Conservation (phyloP, 2,797 vertebrate species). For the Adelosebastes latens region DNA sequence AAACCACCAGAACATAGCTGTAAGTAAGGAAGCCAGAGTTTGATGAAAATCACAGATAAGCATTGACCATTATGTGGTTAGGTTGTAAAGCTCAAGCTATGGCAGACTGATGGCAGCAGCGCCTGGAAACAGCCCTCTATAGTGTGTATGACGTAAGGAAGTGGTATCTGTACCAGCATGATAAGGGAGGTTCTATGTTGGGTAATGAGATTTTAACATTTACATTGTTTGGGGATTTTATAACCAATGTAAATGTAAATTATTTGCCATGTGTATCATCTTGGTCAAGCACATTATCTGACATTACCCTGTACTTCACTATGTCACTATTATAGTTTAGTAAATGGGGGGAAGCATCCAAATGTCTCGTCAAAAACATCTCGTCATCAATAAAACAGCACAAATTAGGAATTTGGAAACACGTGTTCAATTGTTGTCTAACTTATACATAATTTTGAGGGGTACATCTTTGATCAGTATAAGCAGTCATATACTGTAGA, state of each 20-base stretch:
- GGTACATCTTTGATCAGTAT: neutral
- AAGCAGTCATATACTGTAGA: neutral
- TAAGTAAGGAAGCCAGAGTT: slow-evolving; percentile 36
- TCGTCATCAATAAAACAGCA: neutral
- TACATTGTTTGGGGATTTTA: neutral
- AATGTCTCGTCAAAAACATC: neutral
- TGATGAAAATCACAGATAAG: slow-evolving; percentile 46
- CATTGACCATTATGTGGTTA: neutral
- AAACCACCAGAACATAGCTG: slow-evolving; percentile 35
- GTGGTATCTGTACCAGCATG: neutral
- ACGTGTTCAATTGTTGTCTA: neutral
- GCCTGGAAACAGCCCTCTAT: neutral
- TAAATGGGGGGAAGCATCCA: neutral
- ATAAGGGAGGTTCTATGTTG: neutral
- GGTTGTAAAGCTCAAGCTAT: neutral
- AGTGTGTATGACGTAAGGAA: neutral
- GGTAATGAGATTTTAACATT: neutral
- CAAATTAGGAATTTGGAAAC: neutral
- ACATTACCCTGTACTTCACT: neutral
- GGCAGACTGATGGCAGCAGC: neutral
- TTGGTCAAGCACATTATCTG: neutral
- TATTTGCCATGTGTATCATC: neutral
- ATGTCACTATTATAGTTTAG: no score
- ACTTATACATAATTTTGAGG: neutral
- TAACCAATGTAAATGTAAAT: neutral